Evolutionary conservation across 2,797 vertebrate species (phyloP).

Genomic region (Mormyrops attenuatus): DNA sequence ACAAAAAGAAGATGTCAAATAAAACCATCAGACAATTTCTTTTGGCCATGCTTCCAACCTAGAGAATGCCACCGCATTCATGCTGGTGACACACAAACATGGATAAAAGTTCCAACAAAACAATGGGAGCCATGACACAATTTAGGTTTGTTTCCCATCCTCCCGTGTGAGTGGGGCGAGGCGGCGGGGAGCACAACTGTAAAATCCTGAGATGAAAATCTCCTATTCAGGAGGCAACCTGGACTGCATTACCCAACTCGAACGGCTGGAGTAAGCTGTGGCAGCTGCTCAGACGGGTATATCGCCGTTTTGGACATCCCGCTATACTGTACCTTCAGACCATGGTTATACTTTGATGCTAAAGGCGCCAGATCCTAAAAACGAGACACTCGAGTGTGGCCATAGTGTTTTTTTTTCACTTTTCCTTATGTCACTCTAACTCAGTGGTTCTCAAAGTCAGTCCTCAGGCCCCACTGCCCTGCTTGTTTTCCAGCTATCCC

Average conservation of each 20-base stretch:
- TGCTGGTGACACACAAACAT: not conserved
- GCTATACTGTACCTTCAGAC: not conserved
- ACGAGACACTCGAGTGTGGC: not conserved
- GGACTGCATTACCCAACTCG: not conserved
- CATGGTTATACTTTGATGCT: not conserved
- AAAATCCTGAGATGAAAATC: not conserved
- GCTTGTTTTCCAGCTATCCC: too few species aligned
- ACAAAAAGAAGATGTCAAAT: constrained; percentile 3
- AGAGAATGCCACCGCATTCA: not conserved
- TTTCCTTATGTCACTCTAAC: not conserved
- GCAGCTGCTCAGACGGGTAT: not conserved
- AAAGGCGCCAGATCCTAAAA: not conserved
- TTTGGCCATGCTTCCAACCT: not conserved
- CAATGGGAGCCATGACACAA: not conserved
- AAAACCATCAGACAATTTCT: not conserved
- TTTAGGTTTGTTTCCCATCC: not conserved
- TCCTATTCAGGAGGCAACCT: not conserved
- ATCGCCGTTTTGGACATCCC: not conserved
- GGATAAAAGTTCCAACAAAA: not conserved
- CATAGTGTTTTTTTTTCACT: not conserved
- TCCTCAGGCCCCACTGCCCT: too few species aligned
- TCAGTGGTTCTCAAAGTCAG: not conserved
- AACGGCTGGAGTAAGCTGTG: not conserved
- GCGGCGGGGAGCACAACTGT: not conserved
- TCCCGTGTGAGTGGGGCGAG: not conserved